Evolutionary conservation across 2,888 invertebrate species (phyloP).

Genomic region (Digitonthophagus gazella): DNA sequence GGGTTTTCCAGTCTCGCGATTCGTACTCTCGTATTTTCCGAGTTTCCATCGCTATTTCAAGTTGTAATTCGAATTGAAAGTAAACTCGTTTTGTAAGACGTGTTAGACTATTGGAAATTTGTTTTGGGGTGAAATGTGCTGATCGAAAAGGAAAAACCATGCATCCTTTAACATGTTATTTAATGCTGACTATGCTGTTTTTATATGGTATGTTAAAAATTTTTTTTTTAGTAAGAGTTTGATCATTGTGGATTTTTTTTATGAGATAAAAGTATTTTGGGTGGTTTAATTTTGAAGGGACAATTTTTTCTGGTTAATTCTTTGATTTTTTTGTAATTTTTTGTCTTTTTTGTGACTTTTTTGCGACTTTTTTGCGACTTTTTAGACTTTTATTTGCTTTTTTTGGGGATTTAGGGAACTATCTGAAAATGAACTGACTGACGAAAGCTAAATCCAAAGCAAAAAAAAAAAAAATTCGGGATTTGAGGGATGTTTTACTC

Average conservation of each 20-base stretch:
- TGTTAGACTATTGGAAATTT: background rate
- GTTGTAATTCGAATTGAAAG: too few relatives aligned
- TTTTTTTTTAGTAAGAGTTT: slow-evolving; percentile 9
- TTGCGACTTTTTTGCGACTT: background rate
- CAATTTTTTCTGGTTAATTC: too few relatives aligned
- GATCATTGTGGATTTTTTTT: background rate
- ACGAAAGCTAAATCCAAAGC: background rate
- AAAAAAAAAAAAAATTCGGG: too few relatives aligned
- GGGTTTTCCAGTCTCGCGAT: background rate
- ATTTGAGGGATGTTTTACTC: background rate
- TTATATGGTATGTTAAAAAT: slow-evolving; percentile 38
- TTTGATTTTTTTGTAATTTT: background rate
- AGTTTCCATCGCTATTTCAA: background rate
- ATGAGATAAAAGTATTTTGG: background rate
- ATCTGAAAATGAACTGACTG: background rate
- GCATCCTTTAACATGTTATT: slow-evolving; percentile 41
- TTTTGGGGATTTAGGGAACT: background rate
- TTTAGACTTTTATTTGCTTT: background rate
- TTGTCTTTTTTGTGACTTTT: background rate
- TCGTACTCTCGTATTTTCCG: background rate
- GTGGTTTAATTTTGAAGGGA: background rate
- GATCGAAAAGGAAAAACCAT: slow-evolving; percentile 33
- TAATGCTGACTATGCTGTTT: slow-evolving; percentile 41
- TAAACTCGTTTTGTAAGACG: slow-evolving; percentile 16
- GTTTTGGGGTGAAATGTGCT: slow-evolving; percentile 33